A percentile compares a stretch with the other conserved stretches of the same genome.
Evolutionary conservation across 2,113 vertebrate genomes (phyloP).

Genomic region (Promerops cafer): DNA sequence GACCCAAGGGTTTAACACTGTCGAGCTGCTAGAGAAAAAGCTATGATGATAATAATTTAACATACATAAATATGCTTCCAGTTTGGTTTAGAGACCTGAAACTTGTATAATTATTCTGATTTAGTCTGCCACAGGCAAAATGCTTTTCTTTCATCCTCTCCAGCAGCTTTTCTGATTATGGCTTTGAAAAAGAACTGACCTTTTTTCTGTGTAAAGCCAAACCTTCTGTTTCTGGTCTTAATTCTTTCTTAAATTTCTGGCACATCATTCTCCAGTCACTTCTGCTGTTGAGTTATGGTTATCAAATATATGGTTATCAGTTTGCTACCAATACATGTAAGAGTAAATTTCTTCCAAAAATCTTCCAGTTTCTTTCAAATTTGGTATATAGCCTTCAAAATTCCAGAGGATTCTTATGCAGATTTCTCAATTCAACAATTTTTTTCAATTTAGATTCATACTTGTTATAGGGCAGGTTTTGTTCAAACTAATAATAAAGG

Average conservation of each 20-base stretch:
- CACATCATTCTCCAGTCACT: background rate
- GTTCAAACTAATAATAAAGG: background rate
- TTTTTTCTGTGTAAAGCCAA: background rate
- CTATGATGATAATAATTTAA: background rate
- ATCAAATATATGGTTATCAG: background rate
- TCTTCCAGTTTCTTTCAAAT: background rate
- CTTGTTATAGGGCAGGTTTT: background rate
- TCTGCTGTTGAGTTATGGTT: background rate
- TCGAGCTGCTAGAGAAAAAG: background rate
- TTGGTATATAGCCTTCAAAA: background rate
- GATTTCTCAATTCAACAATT: background rate
- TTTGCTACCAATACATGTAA: background rate
- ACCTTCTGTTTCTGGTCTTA: background rate
- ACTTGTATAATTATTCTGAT: background rate
- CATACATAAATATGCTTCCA: background rate
- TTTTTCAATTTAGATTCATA: background rate
- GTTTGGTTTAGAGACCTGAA: background rate
- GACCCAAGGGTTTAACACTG: background rate
- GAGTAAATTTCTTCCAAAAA: background rate
- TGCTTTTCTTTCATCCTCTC: background rate
- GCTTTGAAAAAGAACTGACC: background rate
- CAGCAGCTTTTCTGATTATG: background rate
- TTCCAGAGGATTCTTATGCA: background rate
- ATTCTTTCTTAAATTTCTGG: background rate
- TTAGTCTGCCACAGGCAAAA: background rate